Conservation (phyloP, 2,113 vertebrate species). For the Carlito syrichta region DNA sequence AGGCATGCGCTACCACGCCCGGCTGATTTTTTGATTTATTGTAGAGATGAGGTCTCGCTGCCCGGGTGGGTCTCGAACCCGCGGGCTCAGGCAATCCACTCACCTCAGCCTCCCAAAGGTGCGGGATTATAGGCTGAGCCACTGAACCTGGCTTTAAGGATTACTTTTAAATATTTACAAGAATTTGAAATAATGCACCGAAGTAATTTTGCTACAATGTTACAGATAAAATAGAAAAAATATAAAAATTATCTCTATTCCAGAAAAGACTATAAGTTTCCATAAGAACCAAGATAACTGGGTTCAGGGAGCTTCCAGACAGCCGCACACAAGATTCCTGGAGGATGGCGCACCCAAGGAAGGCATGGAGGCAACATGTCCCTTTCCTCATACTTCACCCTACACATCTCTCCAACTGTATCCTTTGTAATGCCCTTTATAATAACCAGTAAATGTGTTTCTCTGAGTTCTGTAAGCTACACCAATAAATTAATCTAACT, state of each 20-base stretch:
- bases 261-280: no score
- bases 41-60: neutral
- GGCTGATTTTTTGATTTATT: neutral
- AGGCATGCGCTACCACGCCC: neutral
- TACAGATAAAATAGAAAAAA: slow-evolving; percentile 24
- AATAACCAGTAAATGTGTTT: no score
- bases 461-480: no score
- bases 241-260: neutral
- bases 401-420: no score
- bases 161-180: neutral
- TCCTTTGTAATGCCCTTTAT: no score
- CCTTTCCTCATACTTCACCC: no score
- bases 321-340: no score
- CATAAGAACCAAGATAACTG: no score
- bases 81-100: neutral
- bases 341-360: no score
- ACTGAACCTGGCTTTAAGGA: neutral
- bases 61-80: neutral
- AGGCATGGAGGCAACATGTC: no score
- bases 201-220: neutral
- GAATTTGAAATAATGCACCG: neutral
- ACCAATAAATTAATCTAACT: no score
- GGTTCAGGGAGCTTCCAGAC: no score
- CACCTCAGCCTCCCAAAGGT: neutral
- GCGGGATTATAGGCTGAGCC: neutral